Evolutionary conservation across 53 echinoderm and acorn worm genomes (phyloP).

Genomic region (Antedon mediterranea): DNA sequence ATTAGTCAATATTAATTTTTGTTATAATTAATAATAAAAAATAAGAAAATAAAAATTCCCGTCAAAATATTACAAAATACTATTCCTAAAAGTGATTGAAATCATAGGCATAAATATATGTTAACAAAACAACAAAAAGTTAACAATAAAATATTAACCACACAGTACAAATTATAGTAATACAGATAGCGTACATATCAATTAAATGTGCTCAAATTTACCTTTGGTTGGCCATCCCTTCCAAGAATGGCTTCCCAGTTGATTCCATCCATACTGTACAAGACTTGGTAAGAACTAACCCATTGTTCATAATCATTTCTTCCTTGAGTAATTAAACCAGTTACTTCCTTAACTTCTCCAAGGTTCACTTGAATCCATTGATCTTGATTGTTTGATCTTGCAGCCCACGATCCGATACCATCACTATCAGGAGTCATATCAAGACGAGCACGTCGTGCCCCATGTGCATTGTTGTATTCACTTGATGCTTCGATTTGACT

Average conservation of each 20-base stretch:
- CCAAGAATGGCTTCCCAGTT: not conserved
- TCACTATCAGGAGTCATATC: not conserved
- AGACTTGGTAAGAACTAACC: not conserved
- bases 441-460: not conserved
- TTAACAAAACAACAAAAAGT: no score
- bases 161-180: not conserved
- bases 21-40: no score
- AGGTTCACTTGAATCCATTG: not conserved
- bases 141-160: not conserved
- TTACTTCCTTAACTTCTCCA: not conserved
- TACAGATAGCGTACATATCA: not conserved
- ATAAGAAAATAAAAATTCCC: no score
- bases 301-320: not conserved
- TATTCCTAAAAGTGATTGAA: no score
- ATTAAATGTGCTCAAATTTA: not conserved
- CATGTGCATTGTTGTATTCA: not conserved
- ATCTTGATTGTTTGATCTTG: not conserved
- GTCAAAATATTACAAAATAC: no score
- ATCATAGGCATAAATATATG: no score
- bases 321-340: not conserved
- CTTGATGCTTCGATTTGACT: not conserved
- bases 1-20: no score
- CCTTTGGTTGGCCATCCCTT: not conserved
- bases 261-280: not conserved
- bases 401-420: not conserved